Evolutionary conservation across 2,888 invertebrate species (phyloP).

Genomic region (Poecilobothrus nobilitatus): DNA sequence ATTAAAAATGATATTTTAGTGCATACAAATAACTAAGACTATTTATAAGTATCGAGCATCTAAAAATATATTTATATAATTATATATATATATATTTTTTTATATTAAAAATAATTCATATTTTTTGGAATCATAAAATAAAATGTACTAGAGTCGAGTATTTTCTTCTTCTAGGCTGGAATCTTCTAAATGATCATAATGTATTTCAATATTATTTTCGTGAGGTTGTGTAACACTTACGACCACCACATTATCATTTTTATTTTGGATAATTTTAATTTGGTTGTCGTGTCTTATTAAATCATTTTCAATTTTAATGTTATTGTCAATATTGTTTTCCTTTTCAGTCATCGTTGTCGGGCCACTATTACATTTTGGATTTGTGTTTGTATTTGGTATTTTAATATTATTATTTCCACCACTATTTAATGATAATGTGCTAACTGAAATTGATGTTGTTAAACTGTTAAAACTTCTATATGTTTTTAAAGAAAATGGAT

Average conservation of each 20-base stretch:
- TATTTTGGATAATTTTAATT: slow-evolving; percentile 8
- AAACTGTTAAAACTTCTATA: slow-evolving; percentile 45
- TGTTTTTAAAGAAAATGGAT: slow-evolving; percentile 44
- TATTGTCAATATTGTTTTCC: not conserved
- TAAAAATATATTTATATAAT: not conserved
- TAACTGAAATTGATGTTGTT: slow-evolving; percentile 43
- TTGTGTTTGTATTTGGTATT: slow-evolving; percentile 15
- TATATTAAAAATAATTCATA: too few relatives aligned
- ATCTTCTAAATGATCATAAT: slow-evolving; percentile 23
- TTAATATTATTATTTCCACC: slow-evolving; percentile 36
- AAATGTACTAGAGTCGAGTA: slow-evolving; percentile 33
- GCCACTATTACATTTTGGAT: slow-evolving; percentile 7
- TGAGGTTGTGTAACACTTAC: slow-evolving; percentile 7
- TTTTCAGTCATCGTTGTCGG: not conserved
- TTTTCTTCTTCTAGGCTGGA: slow-evolving; percentile 32
- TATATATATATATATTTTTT: not conserved
- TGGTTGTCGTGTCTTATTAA: slow-evolving; percentile 7
- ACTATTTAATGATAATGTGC: slow-evolving; percentile 42
- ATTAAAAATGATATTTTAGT: too few relatives aligned
- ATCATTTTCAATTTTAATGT: slow-evolving; percentile 15
- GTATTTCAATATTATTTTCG: slow-evolving; percentile 22
- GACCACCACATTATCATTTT: slow-evolving; percentile 14
- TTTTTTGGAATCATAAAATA: not conserved
- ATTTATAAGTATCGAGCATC: slow-evolving; percentile 1
- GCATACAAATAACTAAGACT: too few relatives aligned